A percentile compares a stretch with the other conserved stretches of the same genome.
phyloP scores from a whole-genome alignment of 2,113 vertebrate species.

The Himantopus leucocephalus region DNA sequence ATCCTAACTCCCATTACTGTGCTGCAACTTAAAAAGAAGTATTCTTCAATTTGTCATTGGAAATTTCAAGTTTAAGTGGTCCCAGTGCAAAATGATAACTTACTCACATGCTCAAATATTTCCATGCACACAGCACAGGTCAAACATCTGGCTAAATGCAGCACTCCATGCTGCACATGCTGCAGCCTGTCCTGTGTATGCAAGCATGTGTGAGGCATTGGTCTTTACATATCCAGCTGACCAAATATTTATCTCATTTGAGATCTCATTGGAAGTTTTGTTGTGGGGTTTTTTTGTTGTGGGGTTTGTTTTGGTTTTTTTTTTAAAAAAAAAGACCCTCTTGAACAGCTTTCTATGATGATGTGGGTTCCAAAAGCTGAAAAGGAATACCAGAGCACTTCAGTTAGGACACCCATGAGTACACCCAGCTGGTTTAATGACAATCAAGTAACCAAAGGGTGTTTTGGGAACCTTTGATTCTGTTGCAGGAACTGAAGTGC shows the following conservation, averaged over 20 bases:
- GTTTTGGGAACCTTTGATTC: neutral
- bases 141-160: neutral
- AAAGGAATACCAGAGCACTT: neutral
- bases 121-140: neutral
- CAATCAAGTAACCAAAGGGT: neutral
- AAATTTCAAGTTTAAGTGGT: slow-evolving; percentile 20
- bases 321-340: neutral
- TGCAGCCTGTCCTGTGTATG: neutral
- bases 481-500: neutral
- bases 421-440: neutral
- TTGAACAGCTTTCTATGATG: neutral
- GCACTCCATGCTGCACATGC: neutral
- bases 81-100: slow-evolving; percentile 5
- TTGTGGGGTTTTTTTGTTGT: neutral
- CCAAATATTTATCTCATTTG: neutral
- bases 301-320: neutral
- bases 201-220: neutral
- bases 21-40: slow-evolving; percentile 2
- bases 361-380: neutral
- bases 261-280: neutral
- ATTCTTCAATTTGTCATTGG: slow-evolving; percentile 9
- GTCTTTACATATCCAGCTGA: neutral
- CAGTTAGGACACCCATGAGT: neutral
- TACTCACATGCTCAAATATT: neutral
- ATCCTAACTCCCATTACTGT: slow-evolving; percentile 43